Evolutionary conservation across 2,113 vertebrate species (phyloP).

Genomic region (Pitta sordida): DNA sequence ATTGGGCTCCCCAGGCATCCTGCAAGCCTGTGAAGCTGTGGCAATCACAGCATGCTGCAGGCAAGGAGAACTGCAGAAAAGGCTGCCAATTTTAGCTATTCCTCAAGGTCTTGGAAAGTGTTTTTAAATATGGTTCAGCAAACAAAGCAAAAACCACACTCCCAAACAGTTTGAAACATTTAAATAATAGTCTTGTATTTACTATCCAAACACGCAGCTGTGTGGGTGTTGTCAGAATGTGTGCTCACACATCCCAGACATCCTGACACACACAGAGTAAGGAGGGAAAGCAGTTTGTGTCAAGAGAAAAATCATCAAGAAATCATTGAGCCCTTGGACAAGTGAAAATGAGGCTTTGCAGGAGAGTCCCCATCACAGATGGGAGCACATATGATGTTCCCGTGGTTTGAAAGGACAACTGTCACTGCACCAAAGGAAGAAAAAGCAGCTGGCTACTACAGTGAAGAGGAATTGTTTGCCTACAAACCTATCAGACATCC

Average conservation of each 20-base stretch:
- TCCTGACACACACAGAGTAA: background rate
- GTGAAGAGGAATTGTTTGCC: background rate
- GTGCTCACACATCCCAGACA: background rate
- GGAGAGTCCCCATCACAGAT: background rate
- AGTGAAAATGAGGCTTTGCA: background rate
- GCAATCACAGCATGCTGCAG: rapidly evolving
- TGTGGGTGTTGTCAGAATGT: background rate
- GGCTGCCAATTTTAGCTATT: background rate
- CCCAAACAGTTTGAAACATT: background rate
- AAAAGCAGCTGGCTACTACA: background rate
- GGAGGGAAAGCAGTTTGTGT: background rate
- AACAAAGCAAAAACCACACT: background rate
- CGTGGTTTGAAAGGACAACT: background rate
- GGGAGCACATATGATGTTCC: background rate
- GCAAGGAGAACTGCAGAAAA: background rate
- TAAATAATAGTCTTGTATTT: background rate
- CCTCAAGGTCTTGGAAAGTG: background rate
- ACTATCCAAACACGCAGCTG: background rate
- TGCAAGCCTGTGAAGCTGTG: background rate
- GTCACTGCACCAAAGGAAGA: background rate
- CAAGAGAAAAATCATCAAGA: background rate
- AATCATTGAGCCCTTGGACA: background rate
- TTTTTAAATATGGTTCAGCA: background rate
- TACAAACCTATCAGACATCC: background rate
- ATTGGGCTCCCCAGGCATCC: background rate